Evolutionary conservation across 2,888 invertebrate genomes (phyloP), one percentile per base, ranked within the genome.

Genomic region (Hymenopus coronatus): DNA sequence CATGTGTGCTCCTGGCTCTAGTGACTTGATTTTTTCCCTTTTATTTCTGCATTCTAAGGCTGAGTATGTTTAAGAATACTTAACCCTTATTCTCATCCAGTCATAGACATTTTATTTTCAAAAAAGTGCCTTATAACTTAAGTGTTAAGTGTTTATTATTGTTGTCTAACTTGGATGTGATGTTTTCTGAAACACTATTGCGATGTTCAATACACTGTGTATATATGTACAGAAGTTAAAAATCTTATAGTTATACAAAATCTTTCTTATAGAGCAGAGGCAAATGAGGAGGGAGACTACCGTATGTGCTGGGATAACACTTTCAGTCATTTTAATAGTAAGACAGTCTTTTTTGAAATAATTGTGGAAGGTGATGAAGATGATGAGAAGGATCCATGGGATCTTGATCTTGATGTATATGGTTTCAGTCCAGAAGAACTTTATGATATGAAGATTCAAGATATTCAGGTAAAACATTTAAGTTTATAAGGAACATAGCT

Each of bases 291-390:
- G 9, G 98, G 98, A 0, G 97, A 97, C 92, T 98, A 97, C 92
- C 95, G 96, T 90, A 95, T 98, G 91, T 98, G 98, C 92, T 97
- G 98, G 92, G 98, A 98, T 92, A 98, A 98, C 92, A 96, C 95
- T 0, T 97, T 96, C 92, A 97, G 97, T 92, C 93, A 96, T n/a
- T 97, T 97, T 92, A 97, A 97, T 91, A 94, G 95, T 25, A 98
- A 98, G 92, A 96, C 97, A 0, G 96, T 98, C 0, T 97, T 97
- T 93, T 97, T 98, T 92, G 97, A 97, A 92, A 92, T 98, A 15
- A 94, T 96, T 90, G 94, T 97, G 9, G 96, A 96, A 83, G 94
- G 94, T 28, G 95, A 95, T 40, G 95, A 94, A 0, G 94, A 94
- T 0, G 93, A 93, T 8, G 93, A 93, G 83, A 92, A 92, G 20